Evolutionary conservation across 1,140 invertebrate species (phyloP).

Genomic region (Carposina sasakii): DNA sequence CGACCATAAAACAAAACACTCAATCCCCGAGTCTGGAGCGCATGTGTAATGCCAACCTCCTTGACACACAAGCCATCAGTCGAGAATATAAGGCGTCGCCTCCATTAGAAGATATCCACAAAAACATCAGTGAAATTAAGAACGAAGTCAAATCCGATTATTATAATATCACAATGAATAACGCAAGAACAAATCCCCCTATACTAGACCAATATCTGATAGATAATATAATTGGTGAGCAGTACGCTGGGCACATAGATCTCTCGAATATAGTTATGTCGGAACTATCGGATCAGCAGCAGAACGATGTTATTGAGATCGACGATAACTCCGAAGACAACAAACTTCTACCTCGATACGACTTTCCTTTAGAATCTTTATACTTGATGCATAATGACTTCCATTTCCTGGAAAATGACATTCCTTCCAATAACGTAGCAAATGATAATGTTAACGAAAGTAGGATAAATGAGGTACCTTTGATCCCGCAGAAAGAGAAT

Average conservation of each 20-base stretch:
- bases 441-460: constrained; percentile 45
- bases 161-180: constrained; percentile 50
- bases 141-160: constrained; percentile 65
- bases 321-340: constrained; percentile 68
- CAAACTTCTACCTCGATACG: constrained; percentile 56
- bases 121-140: constrained; percentile 64
- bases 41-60: constrained; percentile 58
- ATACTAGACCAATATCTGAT: constrained; percentile 59
- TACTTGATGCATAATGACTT: constrained; percentile 66
- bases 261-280: constrained; percentile 44
- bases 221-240: constrained; percentile 59
- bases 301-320: constrained; percentile 63
- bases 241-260: constrained; percentile 50
- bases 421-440: constrained; percentile 34
- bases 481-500: constrained; percentile 46
- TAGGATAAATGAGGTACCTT: constrained; percentile 48
- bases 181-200: constrained; percentile 35
- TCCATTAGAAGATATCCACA: constrained; percentile 59
- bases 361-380: constrained; percentile 59
- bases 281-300: constrained; percentile 37
- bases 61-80: constrained; percentile 45
- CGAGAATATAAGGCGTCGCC: constrained; percentile 63
- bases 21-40: constrained; percentile 59
- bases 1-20: constrained; percentile 62
- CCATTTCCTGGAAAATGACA: constrained; percentile 58